Evolutionary conservation across 2,888 invertebrate genomes (phyloP), one percentile per base, ranked within the genome.

Genomic region (Prosapia bicincta): DNA sequence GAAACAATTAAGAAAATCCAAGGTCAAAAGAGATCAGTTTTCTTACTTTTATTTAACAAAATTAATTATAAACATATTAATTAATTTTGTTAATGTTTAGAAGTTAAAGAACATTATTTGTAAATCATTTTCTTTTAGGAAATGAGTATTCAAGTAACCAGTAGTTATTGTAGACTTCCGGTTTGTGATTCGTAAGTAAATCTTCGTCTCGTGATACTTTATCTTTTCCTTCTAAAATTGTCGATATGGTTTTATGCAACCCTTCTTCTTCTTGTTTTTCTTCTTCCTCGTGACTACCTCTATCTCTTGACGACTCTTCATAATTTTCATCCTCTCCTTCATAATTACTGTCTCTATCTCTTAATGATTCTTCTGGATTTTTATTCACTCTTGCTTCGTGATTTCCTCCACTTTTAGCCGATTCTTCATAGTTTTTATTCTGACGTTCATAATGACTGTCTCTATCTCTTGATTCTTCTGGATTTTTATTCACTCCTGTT

Each of bases 61-160:
- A 9, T 30, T 30, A 70, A 38, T 30, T 24, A 43, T 20, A 15
- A 3, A 23, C 26, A 26, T 71, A 71, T 25, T 71, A 9, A 71
- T 26, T 43, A 38, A 24, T 20, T 15, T 25, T 38, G 26, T 30
- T 23, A 23, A 1, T n/a, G 24, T 43, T 71, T 23, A 43, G 15
- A 43, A 38, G 7, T 43, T 71, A 32, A 69, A 38, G 69, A n/a
- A n/a, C n/a, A n/a, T n/a, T n/a, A n/a, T n/a, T n/a, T n/a, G n/a
- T 71, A 30, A 9, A 30, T 43, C 26, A 65, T 13, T 71, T 71
- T 13, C 20, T 71, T 66, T 3, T 32, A 1, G 76, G 76, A 23
- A 66, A 67, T 66, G 76, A 76, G 26, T 76, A 76, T 71, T 76
- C 76, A 15, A 76, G 67, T 6, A 69, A 32, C 76, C 76, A 76